Percentiles rank a stretch among this genome's conserved stretches.
Evolutionary conservation across 2,888 invertebrate genomes (phyloP).

Genomic region (Tachina lurida): DNA sequence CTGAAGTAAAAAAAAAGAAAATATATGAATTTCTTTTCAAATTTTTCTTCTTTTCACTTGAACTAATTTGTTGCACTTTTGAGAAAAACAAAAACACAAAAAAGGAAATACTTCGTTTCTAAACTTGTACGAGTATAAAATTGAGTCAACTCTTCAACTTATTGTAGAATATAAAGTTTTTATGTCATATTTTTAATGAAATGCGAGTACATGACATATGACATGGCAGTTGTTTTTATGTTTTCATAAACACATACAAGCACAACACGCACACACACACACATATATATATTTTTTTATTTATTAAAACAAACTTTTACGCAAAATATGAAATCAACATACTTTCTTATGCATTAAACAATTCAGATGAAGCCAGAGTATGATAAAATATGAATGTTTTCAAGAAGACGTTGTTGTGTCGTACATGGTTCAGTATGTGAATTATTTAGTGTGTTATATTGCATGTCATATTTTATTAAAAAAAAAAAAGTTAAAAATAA

Average conservation of each 20-base stretch:
- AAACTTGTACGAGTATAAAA: slow-evolving; percentile 37
- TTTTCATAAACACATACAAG: not conserved
- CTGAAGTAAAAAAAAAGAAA: not conserved
- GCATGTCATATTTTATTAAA: slow-evolving; percentile 5
- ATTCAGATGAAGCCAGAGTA: slow-evolving; percentile 21
- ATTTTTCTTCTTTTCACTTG: not conserved
- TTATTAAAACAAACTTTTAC: slow-evolving; percentile 10
- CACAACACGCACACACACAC: not conserved
- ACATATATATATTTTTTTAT: not conserved
- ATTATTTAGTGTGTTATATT: slow-evolving; percentile 26
- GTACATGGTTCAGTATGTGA: not conserved
- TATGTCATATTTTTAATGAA: slow-evolving; percentile 62
- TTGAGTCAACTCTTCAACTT: slow-evolving; percentile 47
- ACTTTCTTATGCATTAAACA: slow-evolving; percentile 26
- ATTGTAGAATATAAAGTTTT: slow-evolving; percentile 44
- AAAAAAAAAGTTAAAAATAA: slow-evolving; percentile 3
- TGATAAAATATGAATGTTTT: slow-evolving; percentile 19
- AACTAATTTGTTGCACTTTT: not conserved
- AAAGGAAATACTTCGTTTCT: not conserved
- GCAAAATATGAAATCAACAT: slow-evolving; percentile 11
- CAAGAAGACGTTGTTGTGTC: not conserved
- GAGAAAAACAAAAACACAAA: not conserved
- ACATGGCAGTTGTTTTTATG: slow-evolving; percentile 48
- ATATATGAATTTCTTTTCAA: not conserved
- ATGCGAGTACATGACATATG: slow-evolving; percentile 56